Evolutionary conservation across 2,797 vertebrate species (phyloP), one percentile per base, ranked within the genome.

Genomic region (Pampus argenteus): DNA sequence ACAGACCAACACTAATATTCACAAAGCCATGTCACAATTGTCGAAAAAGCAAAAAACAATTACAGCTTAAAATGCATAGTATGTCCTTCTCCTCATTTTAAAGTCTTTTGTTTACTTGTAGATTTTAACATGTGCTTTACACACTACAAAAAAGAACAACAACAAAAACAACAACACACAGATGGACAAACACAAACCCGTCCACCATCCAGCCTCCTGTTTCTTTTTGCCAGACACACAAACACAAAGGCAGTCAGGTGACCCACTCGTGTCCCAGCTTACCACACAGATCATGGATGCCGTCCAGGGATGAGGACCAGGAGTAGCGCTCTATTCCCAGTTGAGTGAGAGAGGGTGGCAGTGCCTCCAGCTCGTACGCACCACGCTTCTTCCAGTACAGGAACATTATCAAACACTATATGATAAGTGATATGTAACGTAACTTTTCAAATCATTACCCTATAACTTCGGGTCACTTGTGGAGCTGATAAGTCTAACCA

Each of bases 301-400:
- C 89, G 67, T 98, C 96, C 93, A 97, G 84, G 56, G 94, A 91
- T 18, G 96, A 96, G 15, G 93, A 96, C 96, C 96, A 98, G 47
- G 95, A 96, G 92, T 97, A 99, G 2, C 95, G 94, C 59, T 97
- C 98, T 48, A 86, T 73, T 58, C 87, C 90, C 86, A 82, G 71
- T 31, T 91, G 90, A 0, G 76, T 72, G 82, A 96, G 81, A 15
- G 91, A 88, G 0, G 93, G 7, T 0, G 96, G 95, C 81, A 95
- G 80, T 6, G 95, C 86, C 91, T 97, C 96, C 87, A 99, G 93
- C 82, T 97, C 96, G 0, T 99, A 99, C 2, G 94, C 89, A 0
- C 98, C 97, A 7, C 96, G 89, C 80, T 96, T 99, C 89, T 85
- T 98, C 98, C 98, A 96, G 91, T 98, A 96, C 25, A 96, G 92